Evolutionary conservation across 2,888 invertebrate genomes (phyloP), one percentile per base, ranked within the genome.

Genomic region (Thera obeliscata): DNA sequence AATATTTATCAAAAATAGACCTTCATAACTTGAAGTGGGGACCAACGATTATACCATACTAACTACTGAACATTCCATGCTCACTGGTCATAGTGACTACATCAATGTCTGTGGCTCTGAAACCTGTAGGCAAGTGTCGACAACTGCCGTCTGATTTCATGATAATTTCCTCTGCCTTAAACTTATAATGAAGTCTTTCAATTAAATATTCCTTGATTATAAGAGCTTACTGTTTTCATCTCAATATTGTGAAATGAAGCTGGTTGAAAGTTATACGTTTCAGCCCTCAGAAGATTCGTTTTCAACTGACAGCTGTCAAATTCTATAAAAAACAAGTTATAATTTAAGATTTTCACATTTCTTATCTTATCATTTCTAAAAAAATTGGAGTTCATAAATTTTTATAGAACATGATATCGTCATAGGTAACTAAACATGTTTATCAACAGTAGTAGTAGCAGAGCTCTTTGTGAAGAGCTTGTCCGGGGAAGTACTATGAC

Each of bases 141-240:
- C 81, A 83, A 85, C 80, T 84, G 83, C 80, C 80, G 80, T 85
- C 80, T 75, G 67, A 71, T 75, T 76, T 75, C 71, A 75, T 70
- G 76, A 74, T 74, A 74, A 75, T 74, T 74, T 66, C 70, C 62
- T 73, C 69, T 69, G 38, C 66, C 59, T 65, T 57, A 69, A 69
- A 71, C 72, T 72, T 66, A 36, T 61, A 64, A 69, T 68, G 71
- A 67, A 60, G 74, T 56, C 69, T 72, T 75, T 72, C 68, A 75
- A 77, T 77, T 67, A 70, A 72, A 72, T 71, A 74, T 69, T 69
- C 69, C 69, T 70, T 70, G 63, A 68, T 66, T 70, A 61, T 33
- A 33, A 3, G 22, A 22, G 33, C 52, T 52, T 33, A 52, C 64
- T 60, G 48, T 35, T 66, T 60, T 66, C 65, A 38, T 64, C 38